Evolutionary conservation across 2,888 invertebrate species (phyloP).

Genomic region (Cryptocephalus primarius): DNA sequence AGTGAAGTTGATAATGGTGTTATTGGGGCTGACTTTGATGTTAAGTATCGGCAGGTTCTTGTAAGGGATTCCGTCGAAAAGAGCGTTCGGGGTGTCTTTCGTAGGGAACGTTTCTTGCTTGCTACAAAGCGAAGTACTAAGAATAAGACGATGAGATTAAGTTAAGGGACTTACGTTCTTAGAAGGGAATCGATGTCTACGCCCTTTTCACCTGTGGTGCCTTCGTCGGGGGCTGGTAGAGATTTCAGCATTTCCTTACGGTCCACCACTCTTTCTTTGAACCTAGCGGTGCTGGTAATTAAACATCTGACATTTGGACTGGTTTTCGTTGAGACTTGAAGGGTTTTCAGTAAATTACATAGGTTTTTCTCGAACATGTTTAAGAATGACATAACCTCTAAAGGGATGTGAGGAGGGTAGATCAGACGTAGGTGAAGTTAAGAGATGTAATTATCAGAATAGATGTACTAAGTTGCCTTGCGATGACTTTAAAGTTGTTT

Average conservation of each 20-base stretch:
- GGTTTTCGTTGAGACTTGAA: too few relatives aligned
- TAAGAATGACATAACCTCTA: too few relatives aligned
- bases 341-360: too few relatives aligned
- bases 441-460: too few relatives aligned
- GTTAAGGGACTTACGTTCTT: conserved; percentile 41
- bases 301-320: too few relatives aligned
- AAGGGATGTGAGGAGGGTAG: too few relatives aligned
- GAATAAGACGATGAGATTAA: not conserved
- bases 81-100: conserved; percentile 52
- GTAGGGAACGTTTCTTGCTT: conserved; percentile 64
- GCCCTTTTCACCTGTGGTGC: conserved; percentile 64
- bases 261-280: conserved; percentile 31
- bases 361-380: too few relatives aligned
- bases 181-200: conserved; percentile 57
- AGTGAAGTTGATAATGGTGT: conserved; percentile 72
- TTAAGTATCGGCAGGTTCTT: conserved; percentile 74
- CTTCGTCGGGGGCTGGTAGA: conserved; percentile 53
- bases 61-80: conserved; percentile 68
- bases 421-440: too few relatives aligned
- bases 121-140: conserved; percentile 38
- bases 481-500: too few relatives aligned
- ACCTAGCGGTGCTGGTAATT: too few relatives aligned
- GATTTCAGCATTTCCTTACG: conserved; percentile 45
- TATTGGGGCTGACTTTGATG: conserved; percentile 74
- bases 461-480: too few relatives aligned